Evolutionary conservation across 2,888 invertebrate genomes (phyloP), one percentile per base, ranked within the genome.

Genomic region (Colletes collaris): DNA sequence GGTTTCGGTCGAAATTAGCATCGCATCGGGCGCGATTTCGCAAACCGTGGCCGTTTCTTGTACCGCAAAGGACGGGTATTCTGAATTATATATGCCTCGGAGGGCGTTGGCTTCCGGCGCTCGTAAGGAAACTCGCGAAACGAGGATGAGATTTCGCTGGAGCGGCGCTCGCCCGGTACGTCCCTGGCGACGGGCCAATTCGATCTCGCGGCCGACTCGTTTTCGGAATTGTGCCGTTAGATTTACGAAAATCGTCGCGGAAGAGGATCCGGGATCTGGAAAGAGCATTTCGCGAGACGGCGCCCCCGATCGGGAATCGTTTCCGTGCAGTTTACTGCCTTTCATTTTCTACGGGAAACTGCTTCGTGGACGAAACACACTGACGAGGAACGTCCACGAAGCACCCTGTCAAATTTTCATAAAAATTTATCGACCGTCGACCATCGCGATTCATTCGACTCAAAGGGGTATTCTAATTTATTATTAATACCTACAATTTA

Each of bases 151-250:
- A 84, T 84, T 81, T 85, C 74, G 72, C 58, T 60, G 69, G 62
- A 64, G 64, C 27, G 2, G 27, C 27, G 27, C 2, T 27, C 27
- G 27, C 73, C 65, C 65, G 82, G 37, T 46, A 16, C 46, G 74
- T 77, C 58, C 52, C 67, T 84, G 85, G 85, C 85, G 52, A 64
- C 56, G 11, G 58, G 82, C 85, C 85, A 86, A 86, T 76, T 86
- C 85, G 82, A 86, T 86, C 85, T 86, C 86, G 76, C 76, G 70
- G 72, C 66, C 66, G 66, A 63, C 83, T 83, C 83, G 71, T 83
- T 83, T 71, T 70, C 66, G 74, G 58, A 81, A 81, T 76, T 67
- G 81, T 68, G 35, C 60, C 55, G 56, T 75, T 81, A 81, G 75
- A 80, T 81, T 75, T 64, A 56, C 67, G 49, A 53, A 69, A 71